These are phyloP conservation scores for Clinocottus analis DNA, from an alignment of 2,113 vertebrate species.

Conservation along the genomic window DNA sequence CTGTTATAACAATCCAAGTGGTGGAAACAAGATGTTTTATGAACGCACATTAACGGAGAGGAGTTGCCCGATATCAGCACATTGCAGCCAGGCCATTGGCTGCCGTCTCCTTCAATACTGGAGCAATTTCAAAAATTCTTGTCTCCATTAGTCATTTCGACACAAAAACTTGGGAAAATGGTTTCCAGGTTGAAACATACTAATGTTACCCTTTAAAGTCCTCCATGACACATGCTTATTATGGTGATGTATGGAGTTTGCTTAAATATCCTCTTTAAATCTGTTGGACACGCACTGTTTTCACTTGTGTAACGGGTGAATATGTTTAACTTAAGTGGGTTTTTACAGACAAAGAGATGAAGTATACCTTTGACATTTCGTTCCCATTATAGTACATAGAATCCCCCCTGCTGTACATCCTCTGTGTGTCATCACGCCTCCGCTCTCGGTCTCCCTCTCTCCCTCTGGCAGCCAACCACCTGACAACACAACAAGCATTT, in stretches of 20 bases:
- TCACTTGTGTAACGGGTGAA: background rate
- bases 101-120: background rate
- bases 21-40: background rate
- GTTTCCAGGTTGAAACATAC: background rate
- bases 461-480: conserved; percentile 59
- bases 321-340: background rate
- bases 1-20: background rate
- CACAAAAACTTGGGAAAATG: background rate
- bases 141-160: background rate
- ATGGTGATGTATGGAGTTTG: background rate
- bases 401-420: conserved; percentile 12
- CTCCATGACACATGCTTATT: background rate
- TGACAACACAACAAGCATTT: conserved; percentile 69
- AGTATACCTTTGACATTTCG: background rate
- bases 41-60: background rate
- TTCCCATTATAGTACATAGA: background rate
- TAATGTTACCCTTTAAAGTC: background rate
- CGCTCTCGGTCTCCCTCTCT: conserved; percentile 24
- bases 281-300: background rate
- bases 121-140: background rate
- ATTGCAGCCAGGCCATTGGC: background rate
- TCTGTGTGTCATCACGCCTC: conserved; percentile 21
- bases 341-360: background rate
- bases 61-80: background rate
- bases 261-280: background rate